phyloP scores from a whole-genome alignment of 2,888 invertebrate species.

The Tanaodytes sp. region DNA sequence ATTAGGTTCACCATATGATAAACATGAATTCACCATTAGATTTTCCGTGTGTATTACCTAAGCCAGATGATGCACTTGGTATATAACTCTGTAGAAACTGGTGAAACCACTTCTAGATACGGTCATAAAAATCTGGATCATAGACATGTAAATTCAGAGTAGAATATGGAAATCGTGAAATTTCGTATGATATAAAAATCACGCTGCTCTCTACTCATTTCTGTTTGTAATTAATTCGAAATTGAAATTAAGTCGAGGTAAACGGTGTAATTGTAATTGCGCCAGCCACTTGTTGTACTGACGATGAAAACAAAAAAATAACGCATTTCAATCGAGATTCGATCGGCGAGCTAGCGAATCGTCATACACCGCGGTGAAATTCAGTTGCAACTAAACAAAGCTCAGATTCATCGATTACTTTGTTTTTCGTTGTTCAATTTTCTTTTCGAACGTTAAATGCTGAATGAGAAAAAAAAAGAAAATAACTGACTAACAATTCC shows the following conservation, averaged over 20 bases:
- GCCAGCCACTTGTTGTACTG: too few relatives aligned
- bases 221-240: conserved; percentile 24
- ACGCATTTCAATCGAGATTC: too few relatives aligned
- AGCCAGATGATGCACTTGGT: conserved; percentile 28
- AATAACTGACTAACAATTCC: conserved; percentile 1
- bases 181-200: conserved; percentile 12
- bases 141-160: conserved; percentile 33
- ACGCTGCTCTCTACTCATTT: conserved; percentile 2
- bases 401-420: too few relatives aligned
- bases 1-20: conserved; percentile 26
- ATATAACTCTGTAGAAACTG: conserved; percentile 27
- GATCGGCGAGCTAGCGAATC: too few relatives aligned
- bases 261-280: too few relatives aligned
- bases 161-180: conserved; percentile 30
- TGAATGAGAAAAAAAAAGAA: background rate
- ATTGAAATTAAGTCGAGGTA: conserved; percentile 6
- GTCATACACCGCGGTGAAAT: too few relatives aligned
- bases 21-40: conserved; percentile 37
- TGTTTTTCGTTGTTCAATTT: too few relatives aligned
- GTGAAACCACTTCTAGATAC: conserved; percentile 30
- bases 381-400: too few relatives aligned
- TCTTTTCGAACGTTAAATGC: too few relatives aligned
- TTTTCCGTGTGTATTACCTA: conserved; percentile 26
- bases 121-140: conserved; percentile 29
- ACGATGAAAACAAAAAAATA: too few relatives aligned